Evolutionary conservation across 2,113 vertebrate species (phyloP).

Genomic region (Ceratotherium simum): DNA sequence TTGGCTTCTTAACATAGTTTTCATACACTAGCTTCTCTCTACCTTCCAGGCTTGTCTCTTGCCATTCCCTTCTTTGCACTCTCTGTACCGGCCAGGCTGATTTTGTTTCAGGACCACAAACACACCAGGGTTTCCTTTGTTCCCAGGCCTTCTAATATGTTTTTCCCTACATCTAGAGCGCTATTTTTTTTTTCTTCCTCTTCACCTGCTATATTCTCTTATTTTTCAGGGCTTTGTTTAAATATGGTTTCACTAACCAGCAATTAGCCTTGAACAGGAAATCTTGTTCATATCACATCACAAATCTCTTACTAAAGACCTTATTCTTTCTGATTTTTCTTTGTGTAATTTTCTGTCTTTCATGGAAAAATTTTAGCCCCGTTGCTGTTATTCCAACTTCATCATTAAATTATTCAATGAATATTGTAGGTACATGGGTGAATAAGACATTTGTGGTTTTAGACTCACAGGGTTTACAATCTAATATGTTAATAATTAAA

Average conservation of each 20-base stretch:
- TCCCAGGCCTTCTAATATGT: background rate
- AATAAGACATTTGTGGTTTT: background rate
- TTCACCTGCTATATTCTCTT: background rate
- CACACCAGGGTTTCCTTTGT: background rate
- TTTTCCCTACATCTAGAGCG: background rate
- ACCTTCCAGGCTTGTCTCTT: background rate
- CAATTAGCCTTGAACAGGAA: background rate
- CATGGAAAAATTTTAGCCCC: background rate
- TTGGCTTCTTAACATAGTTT: background rate
- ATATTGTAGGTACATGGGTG: background rate
- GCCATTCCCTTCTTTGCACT: background rate
- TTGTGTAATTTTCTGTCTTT: background rate
- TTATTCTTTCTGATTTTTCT: background rate
- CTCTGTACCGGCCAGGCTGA: background rate
- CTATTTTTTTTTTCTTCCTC: background rate
- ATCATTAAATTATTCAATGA: background rate
- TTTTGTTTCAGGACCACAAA: background rate
- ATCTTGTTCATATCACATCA: background rate
- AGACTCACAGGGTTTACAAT: background rate
- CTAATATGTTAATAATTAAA: background rate
- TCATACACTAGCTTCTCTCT: background rate
- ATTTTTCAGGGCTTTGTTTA: background rate
- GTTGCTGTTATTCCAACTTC: background rate
- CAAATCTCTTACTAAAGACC: background rate
- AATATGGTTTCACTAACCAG: background rate